These are phyloP conservation scores for Sciurus niger DNA, from an alignment of 2,113 vertebrate genomes.

Conservation along the genomic window DNA sequence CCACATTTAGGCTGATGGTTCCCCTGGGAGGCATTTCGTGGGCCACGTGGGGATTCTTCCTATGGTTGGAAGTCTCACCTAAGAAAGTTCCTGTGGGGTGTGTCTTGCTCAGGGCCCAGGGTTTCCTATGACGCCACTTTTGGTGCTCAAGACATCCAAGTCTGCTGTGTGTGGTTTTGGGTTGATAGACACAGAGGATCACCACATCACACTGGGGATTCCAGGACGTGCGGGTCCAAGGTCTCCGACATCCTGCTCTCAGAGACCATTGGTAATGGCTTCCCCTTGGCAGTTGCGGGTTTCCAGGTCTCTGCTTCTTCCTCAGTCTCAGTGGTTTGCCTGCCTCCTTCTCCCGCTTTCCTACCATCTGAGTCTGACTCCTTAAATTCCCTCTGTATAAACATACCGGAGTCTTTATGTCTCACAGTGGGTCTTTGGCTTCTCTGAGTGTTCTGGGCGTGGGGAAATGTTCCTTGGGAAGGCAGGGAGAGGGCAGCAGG, in stretches of 20 bases:
- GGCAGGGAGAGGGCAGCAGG: neutral
- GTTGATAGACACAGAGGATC: neutral
- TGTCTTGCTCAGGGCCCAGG: neutral
- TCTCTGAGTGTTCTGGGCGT: neutral
- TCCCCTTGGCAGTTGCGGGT: neutral
- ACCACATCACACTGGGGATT: fast-evolving
- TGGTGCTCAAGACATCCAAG: neutral
- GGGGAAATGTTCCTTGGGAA: neutral
- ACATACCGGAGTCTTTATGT: too few species aligned
- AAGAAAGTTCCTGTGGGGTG: neutral
- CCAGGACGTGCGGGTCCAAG: fast-evolving
- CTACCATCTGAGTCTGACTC: neutral
- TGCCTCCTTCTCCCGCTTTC: neutral
- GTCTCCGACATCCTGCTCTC: neutral
- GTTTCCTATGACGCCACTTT: neutral
- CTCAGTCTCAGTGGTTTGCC: neutral
- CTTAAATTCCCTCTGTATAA: neutral
- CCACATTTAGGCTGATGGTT: neutral
- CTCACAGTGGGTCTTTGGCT: neutral
- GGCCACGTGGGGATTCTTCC: neutral
- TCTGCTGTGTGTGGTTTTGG: fast-evolving
- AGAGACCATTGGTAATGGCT: neutral
- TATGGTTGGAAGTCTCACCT: neutral
- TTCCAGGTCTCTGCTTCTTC: neutral
- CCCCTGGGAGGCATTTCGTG: neutral